Evolutionary conservation across 2,113 vertebrate species (phyloP).

Genomic region (Tetrax tetrax): DNA sequence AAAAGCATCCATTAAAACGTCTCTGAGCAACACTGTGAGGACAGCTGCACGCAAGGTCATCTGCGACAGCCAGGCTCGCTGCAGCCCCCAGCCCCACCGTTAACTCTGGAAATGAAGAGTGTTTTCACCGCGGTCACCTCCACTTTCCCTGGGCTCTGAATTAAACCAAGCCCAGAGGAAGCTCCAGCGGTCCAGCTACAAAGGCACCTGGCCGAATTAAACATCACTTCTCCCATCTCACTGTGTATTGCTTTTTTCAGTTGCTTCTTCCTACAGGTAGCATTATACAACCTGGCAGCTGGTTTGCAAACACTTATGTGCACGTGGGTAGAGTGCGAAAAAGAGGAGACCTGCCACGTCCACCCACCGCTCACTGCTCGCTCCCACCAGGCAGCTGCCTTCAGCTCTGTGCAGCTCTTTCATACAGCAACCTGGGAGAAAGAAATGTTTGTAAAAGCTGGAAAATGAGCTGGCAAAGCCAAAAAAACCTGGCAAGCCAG

Average conservation of each 20-base stretch:
- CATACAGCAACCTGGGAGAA: not conserved
- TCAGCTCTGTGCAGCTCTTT: not conserved
- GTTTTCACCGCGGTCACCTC: fast-evolving
- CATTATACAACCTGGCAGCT: not conserved
- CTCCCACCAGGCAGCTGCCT: not conserved
- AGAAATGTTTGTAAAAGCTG: conserved; percentile 18
- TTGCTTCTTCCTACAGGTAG: not conserved
- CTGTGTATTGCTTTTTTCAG: not conserved
- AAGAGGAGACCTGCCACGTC: not conserved
- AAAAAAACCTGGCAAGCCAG: not conserved
- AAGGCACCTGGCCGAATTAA: not conserved
- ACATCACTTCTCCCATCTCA: not conserved
- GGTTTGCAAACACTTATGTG: fast-evolving
- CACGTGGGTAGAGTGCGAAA: fast-evolving
- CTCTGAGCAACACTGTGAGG: not conserved
- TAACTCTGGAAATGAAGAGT: not conserved
- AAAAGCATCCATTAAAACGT: not conserved
- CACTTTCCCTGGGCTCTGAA: fast-evolving
- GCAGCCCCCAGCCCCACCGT: not conserved
- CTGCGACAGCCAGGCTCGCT: fast-evolving
- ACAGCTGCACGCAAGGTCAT: not conserved
- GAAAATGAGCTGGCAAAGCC: conserved; percentile 25
- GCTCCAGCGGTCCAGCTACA: not conserved
- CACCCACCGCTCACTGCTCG: fast-evolving
- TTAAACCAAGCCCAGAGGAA: not conserved